phyloP scores from a whole-genome alignment of 2,113 vertebrate species.

The Ovis canadensis region DNA sequence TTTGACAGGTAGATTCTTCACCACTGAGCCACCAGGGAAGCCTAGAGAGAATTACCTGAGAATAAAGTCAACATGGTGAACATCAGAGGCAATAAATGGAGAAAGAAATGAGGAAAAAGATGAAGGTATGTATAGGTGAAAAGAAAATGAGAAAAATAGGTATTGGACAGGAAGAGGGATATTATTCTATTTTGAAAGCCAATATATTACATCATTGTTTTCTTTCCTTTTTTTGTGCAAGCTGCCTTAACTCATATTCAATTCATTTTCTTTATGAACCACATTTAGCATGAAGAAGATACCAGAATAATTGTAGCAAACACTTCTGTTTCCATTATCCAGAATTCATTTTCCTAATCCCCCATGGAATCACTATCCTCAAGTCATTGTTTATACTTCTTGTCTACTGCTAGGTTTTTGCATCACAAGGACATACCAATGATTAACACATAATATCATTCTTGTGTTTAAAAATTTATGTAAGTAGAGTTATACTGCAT shows the following conservation, averaged over 20 bases:
- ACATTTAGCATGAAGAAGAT: neutral
- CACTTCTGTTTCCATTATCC: neutral
- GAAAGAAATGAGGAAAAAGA: neutral
- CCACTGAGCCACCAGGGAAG: neutral
- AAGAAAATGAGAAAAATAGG: neutral
- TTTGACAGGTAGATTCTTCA: neutral
- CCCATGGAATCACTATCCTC: neutral
- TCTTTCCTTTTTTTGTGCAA: neutral
- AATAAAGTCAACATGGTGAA: neutral
- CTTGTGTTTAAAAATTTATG: neutral
- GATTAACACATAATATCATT: neutral
- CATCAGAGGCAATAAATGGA: neutral
- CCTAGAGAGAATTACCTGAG: neutral
- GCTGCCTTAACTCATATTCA: neutral
- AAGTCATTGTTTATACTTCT: neutral
- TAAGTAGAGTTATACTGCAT: neutral
- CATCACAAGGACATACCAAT: neutral
- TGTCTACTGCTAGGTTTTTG: neutral
- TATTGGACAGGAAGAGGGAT: neutral
- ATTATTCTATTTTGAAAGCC: neutral
- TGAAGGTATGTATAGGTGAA: neutral
- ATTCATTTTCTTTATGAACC: neutral
- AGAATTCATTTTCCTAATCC: neutral
- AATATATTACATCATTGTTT: neutral
- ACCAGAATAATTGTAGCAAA: neutral